Evolutionary conservation across 2,113 vertebrate genomes (phyloP).

Genomic region (Ceyx melanurus): DNA sequence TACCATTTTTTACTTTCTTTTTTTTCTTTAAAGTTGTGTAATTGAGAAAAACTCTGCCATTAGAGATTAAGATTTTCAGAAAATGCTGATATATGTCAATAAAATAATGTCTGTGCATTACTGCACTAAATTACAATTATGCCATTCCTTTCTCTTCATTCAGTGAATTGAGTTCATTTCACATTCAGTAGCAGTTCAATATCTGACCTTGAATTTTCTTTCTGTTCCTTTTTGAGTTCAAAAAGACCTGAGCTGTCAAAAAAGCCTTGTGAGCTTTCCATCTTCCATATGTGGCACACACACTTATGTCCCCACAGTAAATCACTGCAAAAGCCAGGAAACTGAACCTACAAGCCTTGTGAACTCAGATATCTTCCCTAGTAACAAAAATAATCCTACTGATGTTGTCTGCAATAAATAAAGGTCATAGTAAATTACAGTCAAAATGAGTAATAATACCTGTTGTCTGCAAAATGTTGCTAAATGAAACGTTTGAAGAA

Average conservation of each 20-base stretch:
- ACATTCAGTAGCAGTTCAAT: not conserved
- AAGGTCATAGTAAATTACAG: not conserved
- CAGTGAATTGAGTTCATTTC: not conserved
- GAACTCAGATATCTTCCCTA: not conserved
- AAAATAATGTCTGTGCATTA: not conserved
- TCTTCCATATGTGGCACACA: not conserved
- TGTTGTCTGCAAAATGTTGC: not conserved
- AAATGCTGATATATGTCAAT: not conserved
- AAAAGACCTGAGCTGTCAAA: not conserved
- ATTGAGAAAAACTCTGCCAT: not conserved
- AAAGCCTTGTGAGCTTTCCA: not conserved
- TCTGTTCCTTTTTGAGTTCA: not conserved
- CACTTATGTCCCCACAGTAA: not conserved
- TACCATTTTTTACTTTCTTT: not conserved
- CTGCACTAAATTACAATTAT: not conserved
- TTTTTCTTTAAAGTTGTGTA: not conserved
- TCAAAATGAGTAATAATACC: not conserved
- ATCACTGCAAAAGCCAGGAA: not conserved
- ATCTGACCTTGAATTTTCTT: not conserved
- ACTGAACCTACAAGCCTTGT: not conserved
- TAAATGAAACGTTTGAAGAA: not conserved
- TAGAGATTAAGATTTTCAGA: not conserved
- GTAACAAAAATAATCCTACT: not conserved
- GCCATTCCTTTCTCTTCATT: not conserved
- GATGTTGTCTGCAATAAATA: not conserved